A percentile compares a stretch with the other conserved stretches of the same genome.
phyloP scores from a whole-genome alignment of 2,113 vertebrate genomes.

The Xiphophorus maculatus region DNA sequence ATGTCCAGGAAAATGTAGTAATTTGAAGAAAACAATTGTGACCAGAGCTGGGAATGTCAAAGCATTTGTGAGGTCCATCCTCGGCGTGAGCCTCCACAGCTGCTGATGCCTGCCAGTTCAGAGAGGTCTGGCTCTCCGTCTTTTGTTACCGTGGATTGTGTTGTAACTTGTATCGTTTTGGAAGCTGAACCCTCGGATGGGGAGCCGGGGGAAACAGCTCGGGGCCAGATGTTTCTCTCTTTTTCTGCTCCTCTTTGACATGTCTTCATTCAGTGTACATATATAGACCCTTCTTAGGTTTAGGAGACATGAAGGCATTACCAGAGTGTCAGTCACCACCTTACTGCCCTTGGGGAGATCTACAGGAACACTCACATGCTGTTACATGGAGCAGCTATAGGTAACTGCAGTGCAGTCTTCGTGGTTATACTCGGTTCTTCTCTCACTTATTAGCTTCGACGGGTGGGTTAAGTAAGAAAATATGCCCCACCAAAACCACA shows the following conservation, averaged over 20 bases:
- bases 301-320: slow-evolving; percentile 53
- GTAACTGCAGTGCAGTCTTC: slow-evolving; percentile 39
- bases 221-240: slow-evolving; percentile 37
- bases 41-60: neutral
- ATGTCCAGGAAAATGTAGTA: neutral
- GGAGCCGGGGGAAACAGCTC: slow-evolving; percentile 1
- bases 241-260: slow-evolving; percentile 21
- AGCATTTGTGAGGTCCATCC: neutral
- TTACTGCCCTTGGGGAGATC: slow-evolving; percentile 20
- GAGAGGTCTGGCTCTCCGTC: slow-evolving; percentile 62
- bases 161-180: slow-evolving; percentile 84
- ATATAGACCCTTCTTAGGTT: slow-evolving; percentile 30
- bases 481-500: slow-evolving; percentile 56
- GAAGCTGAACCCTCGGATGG: slow-evolving; percentile 39
- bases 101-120: slow-evolving; percentile 47
- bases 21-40: neutral
- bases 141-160: slow-evolving; percentile 83
- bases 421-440: slow-evolving; percentile 42
- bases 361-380: slow-evolving; percentile 14
- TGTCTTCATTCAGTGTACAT: slow-evolving; percentile 33
- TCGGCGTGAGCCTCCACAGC: slow-evolving; percentile 27
- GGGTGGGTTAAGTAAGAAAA: slow-evolving; percentile 65
- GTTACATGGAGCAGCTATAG: neutral
- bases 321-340: slow-evolving; percentile 64
- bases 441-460: slow-evolving; percentile 66